A percentile compares a stretch with the other conserved stretches of the same genome.
Evolutionary conservation across 2,113 vertebrate genomes (phyloP).

Genomic region (Emberiza fucata): DNA sequence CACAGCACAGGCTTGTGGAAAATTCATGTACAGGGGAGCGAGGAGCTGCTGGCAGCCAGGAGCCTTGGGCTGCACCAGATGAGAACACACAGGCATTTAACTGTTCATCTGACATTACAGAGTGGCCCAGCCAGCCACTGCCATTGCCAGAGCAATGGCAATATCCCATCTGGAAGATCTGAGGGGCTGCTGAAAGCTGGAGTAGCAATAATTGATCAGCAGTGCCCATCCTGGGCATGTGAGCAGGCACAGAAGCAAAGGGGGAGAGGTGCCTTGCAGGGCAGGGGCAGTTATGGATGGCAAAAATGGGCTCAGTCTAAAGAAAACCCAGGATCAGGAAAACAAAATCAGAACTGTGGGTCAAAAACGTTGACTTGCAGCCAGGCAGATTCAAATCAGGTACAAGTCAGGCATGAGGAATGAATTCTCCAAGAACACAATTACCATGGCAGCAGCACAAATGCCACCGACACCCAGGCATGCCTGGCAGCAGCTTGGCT

Average conservation of each 20-base stretch:
- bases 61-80: background rate
- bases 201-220: background rate
- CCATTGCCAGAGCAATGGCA: background rate
- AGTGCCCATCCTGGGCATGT: background rate
- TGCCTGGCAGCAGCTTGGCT: background rate
- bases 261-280: background rate
- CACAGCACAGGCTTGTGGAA: background rate
- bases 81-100: background rate
- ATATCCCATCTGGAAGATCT: background rate
- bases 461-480: background rate
- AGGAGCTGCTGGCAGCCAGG: conserved; percentile 12
- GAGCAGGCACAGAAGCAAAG: background rate
- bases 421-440: background rate
- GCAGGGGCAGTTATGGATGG: background rate
- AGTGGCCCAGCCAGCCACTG: background rate
- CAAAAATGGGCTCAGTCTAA: background rate
- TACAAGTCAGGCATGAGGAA: background rate
- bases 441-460: background rate
- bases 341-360: background rate
- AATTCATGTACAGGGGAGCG: background rate
- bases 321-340: background rate
- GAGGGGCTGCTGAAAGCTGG: background rate
- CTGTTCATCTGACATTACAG: background rate
- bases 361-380: background rate
- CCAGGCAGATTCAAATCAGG: background rate